Conservation (phyloP, 2,113 vertebrate species). For the Myotis davidii region DNA sequence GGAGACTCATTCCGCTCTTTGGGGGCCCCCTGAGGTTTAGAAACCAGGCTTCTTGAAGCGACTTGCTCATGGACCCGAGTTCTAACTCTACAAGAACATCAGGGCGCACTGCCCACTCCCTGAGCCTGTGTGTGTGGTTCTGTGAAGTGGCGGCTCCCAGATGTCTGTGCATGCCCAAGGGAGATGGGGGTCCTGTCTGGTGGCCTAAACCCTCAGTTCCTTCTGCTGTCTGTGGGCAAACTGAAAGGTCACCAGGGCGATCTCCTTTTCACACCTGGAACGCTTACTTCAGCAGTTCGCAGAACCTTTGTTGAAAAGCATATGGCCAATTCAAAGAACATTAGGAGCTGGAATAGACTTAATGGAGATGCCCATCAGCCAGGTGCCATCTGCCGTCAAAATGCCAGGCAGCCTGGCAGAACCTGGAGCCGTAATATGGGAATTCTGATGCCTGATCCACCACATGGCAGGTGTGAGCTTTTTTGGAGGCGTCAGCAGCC, state of each 20-base stretch:
- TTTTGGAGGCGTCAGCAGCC: not conserved
- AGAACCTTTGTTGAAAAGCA: not conserved
- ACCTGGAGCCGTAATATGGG: not conserved
- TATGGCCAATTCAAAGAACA: not conserved
- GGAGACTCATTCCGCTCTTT: not conserved
- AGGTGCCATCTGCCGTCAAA: not conserved
- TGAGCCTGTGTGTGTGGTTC: not conserved
- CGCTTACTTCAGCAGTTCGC: not conserved
- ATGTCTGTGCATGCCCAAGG: accelerated
- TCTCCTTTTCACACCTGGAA: not conserved
- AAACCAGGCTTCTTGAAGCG: not conserved
- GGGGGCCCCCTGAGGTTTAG: not conserved
- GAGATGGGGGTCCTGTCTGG: not conserved
- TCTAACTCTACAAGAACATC: not conserved
- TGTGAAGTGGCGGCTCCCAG: not conserved
- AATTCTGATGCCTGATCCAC: not conserved
- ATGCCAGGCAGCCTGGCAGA: not conserved
- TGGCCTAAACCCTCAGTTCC: not conserved
- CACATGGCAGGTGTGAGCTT: not conserved
- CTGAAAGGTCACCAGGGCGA: accelerated
- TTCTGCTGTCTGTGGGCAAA: not conserved
- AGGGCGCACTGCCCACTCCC: not conserved
- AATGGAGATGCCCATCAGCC: not conserved
- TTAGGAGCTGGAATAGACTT: not conserved
- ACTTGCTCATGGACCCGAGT: not conserved